Base-by-base conservation (phyloP, 2,888 invertebrate genomes). In the Drosophila pullipes region DNA sequence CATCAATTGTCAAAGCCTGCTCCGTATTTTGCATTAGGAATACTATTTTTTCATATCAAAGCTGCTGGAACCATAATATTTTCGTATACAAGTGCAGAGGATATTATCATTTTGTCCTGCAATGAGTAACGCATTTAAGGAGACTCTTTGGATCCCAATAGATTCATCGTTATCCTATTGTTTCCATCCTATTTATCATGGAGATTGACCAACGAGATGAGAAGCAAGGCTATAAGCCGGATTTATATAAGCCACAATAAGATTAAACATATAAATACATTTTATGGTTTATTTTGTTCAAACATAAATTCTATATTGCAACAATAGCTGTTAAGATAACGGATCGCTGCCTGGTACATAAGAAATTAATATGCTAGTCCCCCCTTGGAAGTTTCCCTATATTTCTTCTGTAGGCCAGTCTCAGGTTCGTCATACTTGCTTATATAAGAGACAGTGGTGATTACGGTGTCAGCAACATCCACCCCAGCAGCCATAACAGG, bases 401-500 rank as follows among this genome's bases (percentile, higher is more conserved):
- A 52, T 69, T 76, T 83, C 76, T 76, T 80, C 71, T 71, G 83
- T 50, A 65, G 57, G 49, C 68, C 69, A 55, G 39, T 13, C 28
- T 49, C 33, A 47, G 22, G 22, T 47, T 47, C 44, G 22, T 44
- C 3, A 1, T 13, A 6, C 13, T 44, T 7, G 22, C 16, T 13
- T 22, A 16, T 49, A 2, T 30, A 25, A 49, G 31, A 31, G 37
- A 31, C 25, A 25, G 4, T 16, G 1, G 33, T 33, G 33, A 33
- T 4, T 33, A 33, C 4, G 22, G 30, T n/a, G 22, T 41, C 65
- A 83, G 33, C 75, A 84, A 7, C 75, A 47, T 9, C 83, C 77
- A 16, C 82, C 68, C 65, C 82, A 83, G 28, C 54, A 81, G 6
- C 84, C 87, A 10, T 64, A 65, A 50, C 58, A 73, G 0, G 74